A percentile compares a stretch with the other conserved stretches of the same genome.
Conservation (phyloP, 2,888 invertebrate species). For the Scaptomyza parva region DNA sequence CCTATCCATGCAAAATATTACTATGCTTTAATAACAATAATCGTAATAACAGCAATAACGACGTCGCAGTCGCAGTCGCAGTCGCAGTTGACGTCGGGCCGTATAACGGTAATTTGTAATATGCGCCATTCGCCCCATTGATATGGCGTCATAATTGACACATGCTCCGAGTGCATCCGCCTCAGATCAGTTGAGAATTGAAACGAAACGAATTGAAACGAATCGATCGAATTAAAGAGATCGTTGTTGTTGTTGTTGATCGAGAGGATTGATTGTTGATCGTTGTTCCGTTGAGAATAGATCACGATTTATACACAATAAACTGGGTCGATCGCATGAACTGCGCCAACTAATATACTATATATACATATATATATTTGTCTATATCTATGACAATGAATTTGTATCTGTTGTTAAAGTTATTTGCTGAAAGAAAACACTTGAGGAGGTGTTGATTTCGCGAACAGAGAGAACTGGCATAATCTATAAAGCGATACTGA, state of each 20-base stretch:
- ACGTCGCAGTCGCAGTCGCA: slow-evolving; percentile 11
- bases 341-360: slow-evolving; percentile 1
- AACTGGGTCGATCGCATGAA: slow-evolving; percentile 52
- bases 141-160: slow-evolving; percentile 77
- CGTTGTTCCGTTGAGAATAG: slow-evolving; percentile 30
- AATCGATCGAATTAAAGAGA: slow-evolving; percentile 18
- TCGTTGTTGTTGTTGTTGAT: background rate
- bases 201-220: slow-evolving; percentile 11
- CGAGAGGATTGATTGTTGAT: slow-evolving; percentile 3
- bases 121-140: slow-evolving; percentile 34
- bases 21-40: slow-evolving; percentile 23
- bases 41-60: slow-evolving; percentile 55
- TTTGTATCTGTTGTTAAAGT: slow-evolving; percentile 9
- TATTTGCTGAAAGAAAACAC: slow-evolving; percentile 48
- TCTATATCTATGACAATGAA: slow-evolving; percentile 1
- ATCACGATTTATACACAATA: slow-evolving; percentile 53
- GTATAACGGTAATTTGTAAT: slow-evolving; percentile 57
- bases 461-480: slow-evolving; percentile 33
- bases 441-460: slow-evolving; percentile 44
- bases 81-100: slow-evolving; percentile 18
- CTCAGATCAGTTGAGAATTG: slow-evolving; percentile 61
- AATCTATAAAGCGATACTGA: slow-evolving; percentile 41
- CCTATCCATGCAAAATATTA: slow-evolving; percentile 54
- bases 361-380: background rate
- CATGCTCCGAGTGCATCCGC: slow-evolving; percentile 74